Evolutionary conservation across 1,140 invertebrate species (phyloP).

Genomic region (Drosophila asahinai): DNA sequence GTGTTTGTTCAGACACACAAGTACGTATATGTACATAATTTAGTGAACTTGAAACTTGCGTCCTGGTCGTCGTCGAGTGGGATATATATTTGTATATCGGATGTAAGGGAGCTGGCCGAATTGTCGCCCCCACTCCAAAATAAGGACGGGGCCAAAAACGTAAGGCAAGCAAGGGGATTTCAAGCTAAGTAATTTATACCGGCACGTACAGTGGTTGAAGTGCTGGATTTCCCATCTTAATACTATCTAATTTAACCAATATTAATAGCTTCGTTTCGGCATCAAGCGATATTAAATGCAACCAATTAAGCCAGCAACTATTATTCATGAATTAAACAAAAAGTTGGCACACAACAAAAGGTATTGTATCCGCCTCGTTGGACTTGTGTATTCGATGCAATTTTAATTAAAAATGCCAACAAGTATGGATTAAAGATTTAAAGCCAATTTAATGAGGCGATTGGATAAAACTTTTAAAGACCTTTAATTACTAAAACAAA

Average conservation of each 20-base stretch:
- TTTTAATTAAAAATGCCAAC: conserved; percentile 2
- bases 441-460: not conserved
- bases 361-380: conserved; percentile 1
- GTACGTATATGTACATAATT: conserved; percentile 73
- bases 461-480: not conserved
- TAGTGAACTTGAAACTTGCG: conserved; percentile 79
- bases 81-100: conserved; percentile 65
- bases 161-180: conserved; percentile 37
- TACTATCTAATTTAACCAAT: not conserved
- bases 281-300: conserved; percentile 5
- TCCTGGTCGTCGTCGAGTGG: conserved; percentile 30
- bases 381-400: conserved; percentile 9
- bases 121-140: conserved; percentile 13
- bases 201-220: conserved; percentile 28
- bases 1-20: conserved; percentile 50
- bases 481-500: not conserved
- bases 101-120: conserved; percentile 60
- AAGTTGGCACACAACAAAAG: conserved; percentile 6
- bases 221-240: not conserved
- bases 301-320: conserved; percentile 12
- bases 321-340: conserved; percentile 22
- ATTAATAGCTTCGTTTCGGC: not conserved
- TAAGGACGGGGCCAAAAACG: conserved; percentile 9
- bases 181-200: conserved; percentile 75
- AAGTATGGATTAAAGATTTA: not conserved